Base-by-base conservation (phyloP, 2,797 vertebrate species). In the Otus scops region DNA sequence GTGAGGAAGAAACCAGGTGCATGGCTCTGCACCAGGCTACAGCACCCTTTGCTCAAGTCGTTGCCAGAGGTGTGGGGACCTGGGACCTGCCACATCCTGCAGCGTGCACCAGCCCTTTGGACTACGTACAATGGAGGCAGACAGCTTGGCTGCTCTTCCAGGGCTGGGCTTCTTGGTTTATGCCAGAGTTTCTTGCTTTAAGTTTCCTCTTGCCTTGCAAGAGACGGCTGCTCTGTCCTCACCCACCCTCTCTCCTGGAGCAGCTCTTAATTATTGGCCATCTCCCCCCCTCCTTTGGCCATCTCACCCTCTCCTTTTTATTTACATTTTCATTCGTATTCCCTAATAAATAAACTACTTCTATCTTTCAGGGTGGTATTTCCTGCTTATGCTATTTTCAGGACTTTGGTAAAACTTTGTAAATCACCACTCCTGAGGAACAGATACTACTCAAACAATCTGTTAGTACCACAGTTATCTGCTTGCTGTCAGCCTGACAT, bases 21-120 rank as follows among this genome's bases (percentile, higher is more conserved):
- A 7, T 39, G 21, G 53, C 20, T 39, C 22, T 78, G 20, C 22
- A 51, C 0, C 1, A 45, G n/a, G 36, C n/a, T 56, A 26, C 19
- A 53, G 13, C 22, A 47, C 10, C 24, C 19, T 78, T 78, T 60
- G n/a, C 26, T 87, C 20, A 22, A 43, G 51, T 39, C 57, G 22
- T 48, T 34, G 19, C 57, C 30, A 0, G 0, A 39, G 53, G 3
- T 0, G 0, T 6, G 15, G 61, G 28, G 19, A 53, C 12, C 56
- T 50, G 56, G 48, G 30, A 59, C 36, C 36, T 56, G 36, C 7
- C 16, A 3, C 26, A 15, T 38, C 38, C 50, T 71, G 26, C 28
- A 79, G 8, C 6, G 1, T 9, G 16, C 18, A 51, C 39, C 59
- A 73, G 19, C 8, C 13, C 0, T 20, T 78, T 6, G 2, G 27